A percentile compares a stretch with the other conserved stretches of the same genome.
These are phyloP conservation scores for Neodiprion lecontei DNA, from an alignment of 1,140 invertebrate species.

Conservation along the genomic window DNA sequence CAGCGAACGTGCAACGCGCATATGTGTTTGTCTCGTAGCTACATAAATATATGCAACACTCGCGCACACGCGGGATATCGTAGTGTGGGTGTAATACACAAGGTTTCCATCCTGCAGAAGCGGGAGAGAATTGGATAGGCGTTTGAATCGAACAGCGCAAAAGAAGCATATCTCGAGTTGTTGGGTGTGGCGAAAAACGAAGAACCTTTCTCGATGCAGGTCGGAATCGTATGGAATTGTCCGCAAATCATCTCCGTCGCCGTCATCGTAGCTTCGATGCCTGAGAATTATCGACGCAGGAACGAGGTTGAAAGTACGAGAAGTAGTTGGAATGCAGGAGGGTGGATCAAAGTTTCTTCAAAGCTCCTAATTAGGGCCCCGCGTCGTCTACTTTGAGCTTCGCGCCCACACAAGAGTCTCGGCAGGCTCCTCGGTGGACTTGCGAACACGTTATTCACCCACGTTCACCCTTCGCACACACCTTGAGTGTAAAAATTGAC, in stretches of 20 bases:
- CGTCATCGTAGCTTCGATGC: background rate
- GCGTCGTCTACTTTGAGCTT: background rate
- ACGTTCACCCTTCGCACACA: background rate
- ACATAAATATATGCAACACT: no score
- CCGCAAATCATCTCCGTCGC: no score
- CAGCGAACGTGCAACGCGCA: no score
- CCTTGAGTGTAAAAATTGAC: background rate
- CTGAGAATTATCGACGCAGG: background rate
- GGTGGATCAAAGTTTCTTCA: background rate
- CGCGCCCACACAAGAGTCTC: background rate
- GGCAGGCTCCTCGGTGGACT: no score
- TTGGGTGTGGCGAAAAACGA: background rate
- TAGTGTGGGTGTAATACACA: no score
- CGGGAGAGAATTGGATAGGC: no score
- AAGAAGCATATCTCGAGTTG: background rate
- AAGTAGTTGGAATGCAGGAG: slow-evolving; percentile 4
- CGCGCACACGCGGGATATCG: no score
- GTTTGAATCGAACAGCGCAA: background rate
- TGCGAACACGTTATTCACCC: no score
- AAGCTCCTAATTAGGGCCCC: background rate
- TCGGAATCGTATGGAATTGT: background rate
- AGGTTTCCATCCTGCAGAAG: no score
- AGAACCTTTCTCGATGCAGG: background rate
- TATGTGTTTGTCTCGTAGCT: no score
- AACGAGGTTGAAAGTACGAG: background rate